Conservation (phyloP, 2,113 vertebrate genomes). For the Oryctolagus cuniculus region DNA sequence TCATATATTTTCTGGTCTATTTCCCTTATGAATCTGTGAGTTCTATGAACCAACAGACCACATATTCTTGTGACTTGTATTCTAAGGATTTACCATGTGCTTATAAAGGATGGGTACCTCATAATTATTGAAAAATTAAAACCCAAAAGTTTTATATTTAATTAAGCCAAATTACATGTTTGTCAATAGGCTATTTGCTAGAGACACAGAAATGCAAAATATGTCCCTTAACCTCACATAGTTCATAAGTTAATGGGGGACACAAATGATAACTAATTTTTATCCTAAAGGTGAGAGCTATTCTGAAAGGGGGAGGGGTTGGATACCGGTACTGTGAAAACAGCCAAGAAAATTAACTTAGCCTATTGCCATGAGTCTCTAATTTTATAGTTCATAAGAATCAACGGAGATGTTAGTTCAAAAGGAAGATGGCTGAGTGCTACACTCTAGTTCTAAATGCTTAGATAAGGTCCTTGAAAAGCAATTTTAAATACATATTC, state of each 20-base stretch:
- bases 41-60: background rate
- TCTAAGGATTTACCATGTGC: background rate
- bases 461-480: background rate
- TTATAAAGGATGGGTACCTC: background rate
- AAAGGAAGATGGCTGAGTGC: background rate
- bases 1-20: background rate
- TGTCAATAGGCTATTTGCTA: background rate
- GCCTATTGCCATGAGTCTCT: background rate
- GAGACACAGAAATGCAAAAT: background rate
- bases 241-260: background rate
- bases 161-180: slow-evolving; percentile 8
- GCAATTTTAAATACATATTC: background rate
- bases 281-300: background rate
- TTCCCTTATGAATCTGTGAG: background rate
- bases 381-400: background rate
- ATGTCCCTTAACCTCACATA: background rate
- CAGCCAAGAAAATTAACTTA: background rate
- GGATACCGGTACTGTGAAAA: background rate
- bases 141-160: background rate
- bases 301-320: background rate
- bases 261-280: background rate
- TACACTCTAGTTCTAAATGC: background rate
- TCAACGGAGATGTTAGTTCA: background rate
- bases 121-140: background rate
- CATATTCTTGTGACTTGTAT: background rate